phyloP scores from a whole-genome alignment of 1,140 invertebrate species.

The Drosophila nikananu region DNA sequence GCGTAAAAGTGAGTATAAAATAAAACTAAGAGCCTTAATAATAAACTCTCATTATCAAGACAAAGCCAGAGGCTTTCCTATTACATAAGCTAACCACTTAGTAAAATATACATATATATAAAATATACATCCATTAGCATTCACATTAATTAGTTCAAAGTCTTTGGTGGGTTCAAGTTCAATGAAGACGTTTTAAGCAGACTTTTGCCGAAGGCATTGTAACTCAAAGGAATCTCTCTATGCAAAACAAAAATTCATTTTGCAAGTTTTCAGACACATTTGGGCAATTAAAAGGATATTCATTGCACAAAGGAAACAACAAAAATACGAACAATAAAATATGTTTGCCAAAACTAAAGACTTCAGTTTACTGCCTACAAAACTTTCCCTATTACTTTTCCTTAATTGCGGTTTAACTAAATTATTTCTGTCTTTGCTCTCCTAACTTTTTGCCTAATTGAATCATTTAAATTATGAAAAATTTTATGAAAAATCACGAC shows the following conservation, averaged over 20 bases:
- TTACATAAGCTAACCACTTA: not conserved
- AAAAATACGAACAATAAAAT: not conserved
- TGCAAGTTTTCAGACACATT: conserved; percentile 2
- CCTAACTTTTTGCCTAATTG: conserved; percentile 1
- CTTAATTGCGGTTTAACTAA: not conserved
- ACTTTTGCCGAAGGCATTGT: conserved; percentile 4
- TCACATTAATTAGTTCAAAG: conserved; percentile 4
- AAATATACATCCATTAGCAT: not conserved
- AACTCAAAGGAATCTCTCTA: not conserved
- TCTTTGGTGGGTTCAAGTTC: conserved; percentile 1
- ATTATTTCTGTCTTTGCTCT: not conserved
- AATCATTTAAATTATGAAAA: conserved; percentile 16
- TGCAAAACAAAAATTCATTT: conserved; percentile 4
- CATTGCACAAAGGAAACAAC: not conserved
- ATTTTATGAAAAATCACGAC: conserved; percentile 4
- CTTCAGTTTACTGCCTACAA: not conserved
- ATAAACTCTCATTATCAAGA: not conserved
- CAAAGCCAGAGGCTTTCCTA: not conserved
- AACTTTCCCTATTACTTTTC: not conserved
- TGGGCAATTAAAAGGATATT: not conserved
- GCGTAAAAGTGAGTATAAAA: not conserved
- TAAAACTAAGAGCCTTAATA: not conserved
- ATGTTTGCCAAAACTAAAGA: not conserved
- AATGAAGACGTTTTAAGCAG: conserved; percentile 8
- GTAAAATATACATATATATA: not conserved